phyloP scores from a whole-genome alignment of 2,888 invertebrate genomes.

The Scaptomyza reducta region DNA sequence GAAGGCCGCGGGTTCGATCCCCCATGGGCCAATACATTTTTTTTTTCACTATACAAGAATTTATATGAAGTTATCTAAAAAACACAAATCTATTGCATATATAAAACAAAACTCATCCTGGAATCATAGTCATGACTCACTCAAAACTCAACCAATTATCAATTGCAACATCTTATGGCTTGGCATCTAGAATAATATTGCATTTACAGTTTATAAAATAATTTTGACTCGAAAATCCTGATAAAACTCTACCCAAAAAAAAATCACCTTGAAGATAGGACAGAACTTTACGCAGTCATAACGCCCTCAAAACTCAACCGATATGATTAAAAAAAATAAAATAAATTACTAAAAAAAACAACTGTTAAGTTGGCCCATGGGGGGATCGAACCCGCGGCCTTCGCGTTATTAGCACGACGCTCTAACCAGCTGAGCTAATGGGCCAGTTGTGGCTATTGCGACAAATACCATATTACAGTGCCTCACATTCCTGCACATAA shows the following conservation, averaged over 20 bases:
- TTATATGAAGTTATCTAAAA: neutral
- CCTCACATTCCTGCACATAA: neutral
- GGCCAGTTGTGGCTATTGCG: slow-evolving; percentile 52
- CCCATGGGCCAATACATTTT: slow-evolving; percentile 81
- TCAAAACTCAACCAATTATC: too few relatives aligned
- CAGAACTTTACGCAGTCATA: too few relatives aligned
- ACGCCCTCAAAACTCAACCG: too few relatives aligned
- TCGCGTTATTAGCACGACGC: slow-evolving; percentile 85
- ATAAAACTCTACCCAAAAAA: too few relatives aligned
- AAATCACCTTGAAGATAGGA: too few relatives aligned
- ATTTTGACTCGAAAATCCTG: too few relatives aligned
- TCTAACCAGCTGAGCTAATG: slow-evolving; percentile 85
- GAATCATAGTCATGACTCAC: too few relatives aligned
- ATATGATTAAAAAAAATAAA: neutral
- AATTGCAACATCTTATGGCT: too few relatives aligned
- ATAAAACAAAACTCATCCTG: too few relatives aligned
- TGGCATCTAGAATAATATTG: too few relatives aligned
- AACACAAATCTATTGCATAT: too few relatives aligned
- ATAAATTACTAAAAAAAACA: neutral
- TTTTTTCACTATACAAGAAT: neutral
- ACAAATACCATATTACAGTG: neutral
- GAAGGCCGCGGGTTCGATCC: slow-evolving; percentile 85
- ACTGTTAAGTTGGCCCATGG: slow-evolving; percentile 79
- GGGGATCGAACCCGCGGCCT: slow-evolving; percentile 85
- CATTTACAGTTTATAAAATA: too few relatives aligned